Conservation (phyloP, 2,113 vertebrate species). For the Leptobrachium leishanense region DNA sequence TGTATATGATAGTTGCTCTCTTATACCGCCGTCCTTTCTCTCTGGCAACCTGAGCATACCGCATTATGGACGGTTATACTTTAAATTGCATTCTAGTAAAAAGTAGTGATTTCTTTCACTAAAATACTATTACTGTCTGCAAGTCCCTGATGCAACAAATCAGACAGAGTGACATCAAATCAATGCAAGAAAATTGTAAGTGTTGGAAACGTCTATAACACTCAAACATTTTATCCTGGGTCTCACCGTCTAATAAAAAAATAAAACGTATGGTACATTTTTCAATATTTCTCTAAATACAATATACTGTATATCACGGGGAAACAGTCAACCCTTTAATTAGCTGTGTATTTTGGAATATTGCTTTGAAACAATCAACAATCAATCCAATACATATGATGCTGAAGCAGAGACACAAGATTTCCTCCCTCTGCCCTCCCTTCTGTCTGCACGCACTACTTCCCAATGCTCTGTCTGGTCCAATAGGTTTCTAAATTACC, state of each 20-base stretch:
- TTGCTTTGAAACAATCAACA: conserved; percentile 37
- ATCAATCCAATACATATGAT: conserved; percentile 33
- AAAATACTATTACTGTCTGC: conserved; percentile 4
- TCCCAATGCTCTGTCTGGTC: conserved; percentile 54
- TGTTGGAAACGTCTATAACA: background rate
- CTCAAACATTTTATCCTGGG: background rate
- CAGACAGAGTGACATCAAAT: conserved; percentile 11
- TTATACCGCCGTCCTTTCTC: too few relatives aligned
- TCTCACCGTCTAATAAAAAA: background rate
- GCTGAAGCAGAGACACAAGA: background rate
- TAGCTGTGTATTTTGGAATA: conserved; percentile 35
- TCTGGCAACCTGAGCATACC: too few relatives aligned
- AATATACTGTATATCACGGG: background rate
- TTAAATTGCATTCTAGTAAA: conserved; percentile 17
- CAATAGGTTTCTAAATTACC: conserved; percentile 60
- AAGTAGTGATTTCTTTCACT: background rate
- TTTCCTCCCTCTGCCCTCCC: conserved; percentile 35
- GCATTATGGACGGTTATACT: background rate
- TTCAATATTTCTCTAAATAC: conserved; percentile 20
- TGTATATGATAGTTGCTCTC: too few relatives aligned
- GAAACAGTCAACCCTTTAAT: conserved; percentile 26
- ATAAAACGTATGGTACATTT: background rate
- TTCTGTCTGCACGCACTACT: conserved; percentile 1
- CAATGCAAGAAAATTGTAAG: conserved; percentile 6
- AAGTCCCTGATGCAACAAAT: conserved; percentile 19